Evolutionary conservation across 35 echinoderm and acorn worm genomes (phyloP).

Genomic region (Apostichopus californicus): DNA sequence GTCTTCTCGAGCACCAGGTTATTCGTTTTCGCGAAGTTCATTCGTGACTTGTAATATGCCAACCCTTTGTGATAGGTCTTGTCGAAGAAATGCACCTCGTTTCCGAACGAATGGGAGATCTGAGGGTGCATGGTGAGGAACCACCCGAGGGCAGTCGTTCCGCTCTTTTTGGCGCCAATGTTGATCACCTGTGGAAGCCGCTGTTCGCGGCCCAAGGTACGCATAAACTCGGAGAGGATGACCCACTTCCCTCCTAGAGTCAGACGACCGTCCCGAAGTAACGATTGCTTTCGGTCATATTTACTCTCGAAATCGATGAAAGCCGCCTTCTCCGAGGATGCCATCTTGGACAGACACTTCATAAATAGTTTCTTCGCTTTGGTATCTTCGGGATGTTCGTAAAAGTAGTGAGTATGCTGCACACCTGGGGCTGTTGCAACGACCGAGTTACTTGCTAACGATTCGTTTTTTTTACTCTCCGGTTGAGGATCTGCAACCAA

Average conservation of each 20-base stretch:
- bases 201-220: slow-evolving; percentile 31
- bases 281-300: neutral
- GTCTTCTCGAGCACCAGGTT: slow-evolving; percentile 66
- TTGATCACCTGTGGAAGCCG: slow-evolving; percentile 61
- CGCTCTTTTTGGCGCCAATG: slow-evolving; percentile 66
- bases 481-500: neutral
- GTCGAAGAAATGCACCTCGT: slow-evolving; percentile 74
- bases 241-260: slow-evolving; percentile 36
- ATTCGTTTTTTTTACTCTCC: neutral
- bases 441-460: neutral
- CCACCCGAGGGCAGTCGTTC: slow-evolving; percentile 64
- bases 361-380: slow-evolving; percentile 12
- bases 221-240: slow-evolving; percentile 29
- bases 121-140: slow-evolving; percentile 60
- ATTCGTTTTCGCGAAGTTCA: slow-evolving; percentile 47
- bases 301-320: neutral
- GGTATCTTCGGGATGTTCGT: neutral
- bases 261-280: neutral
- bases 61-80: slow-evolving; percentile 53
- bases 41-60: slow-evolving; percentile 54
- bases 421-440: neutral
- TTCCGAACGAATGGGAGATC: slow-evolving; percentile 54
- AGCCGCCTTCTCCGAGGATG: neutral
- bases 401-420: slow-evolving; percentile 25
- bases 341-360: slow-evolving; percentile 34